Conservation (phyloP, 2,797 vertebrate genomes). For the Apogon hyalosoma region DNA sequence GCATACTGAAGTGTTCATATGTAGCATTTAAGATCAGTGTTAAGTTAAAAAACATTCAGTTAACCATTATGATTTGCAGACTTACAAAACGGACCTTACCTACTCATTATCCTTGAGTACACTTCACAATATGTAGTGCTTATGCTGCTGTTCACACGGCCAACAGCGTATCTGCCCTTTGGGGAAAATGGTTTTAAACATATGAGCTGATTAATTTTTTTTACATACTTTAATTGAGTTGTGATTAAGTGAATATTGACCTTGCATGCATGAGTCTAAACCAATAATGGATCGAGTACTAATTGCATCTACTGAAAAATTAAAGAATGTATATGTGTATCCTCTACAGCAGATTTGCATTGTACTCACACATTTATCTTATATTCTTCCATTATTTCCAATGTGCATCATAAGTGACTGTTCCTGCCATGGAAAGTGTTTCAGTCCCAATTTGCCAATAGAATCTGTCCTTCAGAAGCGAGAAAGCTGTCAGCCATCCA, state of each 20-base stretch:
- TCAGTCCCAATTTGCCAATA: constrained; percentile 69
- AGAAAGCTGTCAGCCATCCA: constrained; percentile 79
- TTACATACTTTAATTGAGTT: constrained; percentile 53
- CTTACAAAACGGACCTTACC: constrained; percentile 41
- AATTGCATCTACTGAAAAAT: constrained; percentile 53
- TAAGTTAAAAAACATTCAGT: constrained; percentile 26
- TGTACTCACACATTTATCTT: constrained; percentile 1
- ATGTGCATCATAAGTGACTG: constrained; percentile 23
- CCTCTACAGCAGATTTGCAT: constrained; percentile 27
- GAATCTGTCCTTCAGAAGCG: constrained; percentile 77
- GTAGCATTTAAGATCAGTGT: constrained; percentile 30
- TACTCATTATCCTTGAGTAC: constrained; percentile 33
- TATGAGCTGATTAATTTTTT: constrained; percentile 31
- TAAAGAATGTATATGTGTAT: constrained; percentile 24
- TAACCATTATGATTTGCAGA: constrained; percentile 32
- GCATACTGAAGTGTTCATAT: constrained; percentile 31
- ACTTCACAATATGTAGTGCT: constrained; percentile 1
- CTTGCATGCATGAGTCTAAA: constrained; percentile 26
- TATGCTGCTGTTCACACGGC: constrained; percentile 9
- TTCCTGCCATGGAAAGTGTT: constrained; percentile 38
- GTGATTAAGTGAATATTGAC: constrained; percentile 55
- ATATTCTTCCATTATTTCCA: constrained; percentile 15
- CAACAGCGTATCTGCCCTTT: constrained; percentile 8
- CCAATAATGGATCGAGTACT: constrained; percentile 28
- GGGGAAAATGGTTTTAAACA: constrained; percentile 23